Evolutionary conservation across 1,140 invertebrate genomes (phyloP).

Genomic region (Bombus haemorrhoidalis): DNA sequence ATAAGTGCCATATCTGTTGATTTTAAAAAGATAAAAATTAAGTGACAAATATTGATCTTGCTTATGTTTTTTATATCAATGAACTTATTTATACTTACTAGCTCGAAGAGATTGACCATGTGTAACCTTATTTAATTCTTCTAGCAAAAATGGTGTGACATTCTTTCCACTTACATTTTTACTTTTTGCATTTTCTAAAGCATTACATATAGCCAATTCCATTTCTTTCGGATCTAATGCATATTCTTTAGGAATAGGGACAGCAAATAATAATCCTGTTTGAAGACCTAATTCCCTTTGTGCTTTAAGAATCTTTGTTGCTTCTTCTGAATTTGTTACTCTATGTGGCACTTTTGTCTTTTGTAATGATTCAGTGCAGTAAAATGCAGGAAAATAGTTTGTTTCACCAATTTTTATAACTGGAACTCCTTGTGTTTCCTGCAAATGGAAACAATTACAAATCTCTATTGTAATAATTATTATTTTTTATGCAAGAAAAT

Average conservation of each 20-base stretch:
- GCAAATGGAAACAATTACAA: conserved; percentile 36
- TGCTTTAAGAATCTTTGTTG: conserved; percentile 87
- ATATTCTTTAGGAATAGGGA: conserved; percentile 92
- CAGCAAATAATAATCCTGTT: conserved; percentile 94
- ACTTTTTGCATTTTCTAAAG: conserved; percentile 86
- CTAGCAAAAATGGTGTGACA: conserved; percentile 95
- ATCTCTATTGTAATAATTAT: neutral
- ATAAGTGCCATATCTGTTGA: conserved; percentile 92
- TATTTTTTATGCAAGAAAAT: neutral
- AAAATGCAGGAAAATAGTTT: conserved; percentile 94
- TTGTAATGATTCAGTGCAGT: conserved; percentile 87
- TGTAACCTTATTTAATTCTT: conserved; percentile 90
- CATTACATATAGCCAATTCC: conserved; percentile 88
- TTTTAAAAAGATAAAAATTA: neutral
- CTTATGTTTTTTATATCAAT: neutral
- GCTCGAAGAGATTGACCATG: conserved; percentile 90
- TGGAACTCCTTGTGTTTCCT: conserved; percentile 97
- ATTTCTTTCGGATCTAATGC: conserved; percentile 86
- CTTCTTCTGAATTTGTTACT: conserved; percentile 85
- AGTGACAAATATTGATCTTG: neutral
- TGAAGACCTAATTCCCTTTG: conserved; percentile 85
- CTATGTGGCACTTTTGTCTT: conserved; percentile 86
- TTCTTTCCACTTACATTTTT: conserved; percentile 91
- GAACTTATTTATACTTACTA: conserved; percentile 84
- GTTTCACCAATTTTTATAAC: conserved; percentile 89